Base-by-base conservation (phyloP, 2,113 vertebrate genomes). In the Calyptommatus sinebrachiatus region DNA sequence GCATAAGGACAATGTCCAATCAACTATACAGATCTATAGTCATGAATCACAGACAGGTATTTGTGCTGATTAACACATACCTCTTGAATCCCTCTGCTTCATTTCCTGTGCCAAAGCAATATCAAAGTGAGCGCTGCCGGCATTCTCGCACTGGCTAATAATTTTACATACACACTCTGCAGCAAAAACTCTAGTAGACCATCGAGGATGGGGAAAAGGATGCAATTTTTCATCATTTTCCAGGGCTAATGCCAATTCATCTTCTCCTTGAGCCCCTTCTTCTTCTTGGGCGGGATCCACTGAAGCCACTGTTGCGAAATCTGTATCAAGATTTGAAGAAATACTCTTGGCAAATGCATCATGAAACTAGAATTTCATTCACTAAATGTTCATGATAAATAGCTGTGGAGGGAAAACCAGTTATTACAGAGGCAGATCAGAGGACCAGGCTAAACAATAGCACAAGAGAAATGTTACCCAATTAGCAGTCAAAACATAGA, bases 161-260 rank as follows among this genome's bases (percentile, higher is more conserved):
- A 99, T 95, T 85, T 95, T 95, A 89, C 97, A 97, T 71, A 98
- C 93, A 63, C 97, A 97, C 65, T 97, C 94, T 77, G 96, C 94
- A 84, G 98, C 96, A 50, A 99, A 98, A 88, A 97, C 94, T 82
- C 97, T 95, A 3, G 98, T 99, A 67, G 94, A 87, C 96, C 97
- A 99, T n/a, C 95, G 95, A 65, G 97, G 96, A 66, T 95, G 97
- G 50, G 91, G 95, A 86, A 97, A 96, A 31, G 96, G 93, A n/a
- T 94, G 94, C 24, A 86, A 87, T 29, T 78, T 92, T 63, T 97
- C 96, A 10, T 94, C 88, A 0, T 61, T 94, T 71, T 88, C 90
- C 18, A 90, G 93, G 0, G 92, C 94, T 84, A 99, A 95, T 10
- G 95, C 90, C 1, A 95, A 96, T 4, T 90, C 93, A 87, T 97